Conservation (phyloP, 2,888 invertebrate species). For the Coronaproctus castanopsis region DNA sequence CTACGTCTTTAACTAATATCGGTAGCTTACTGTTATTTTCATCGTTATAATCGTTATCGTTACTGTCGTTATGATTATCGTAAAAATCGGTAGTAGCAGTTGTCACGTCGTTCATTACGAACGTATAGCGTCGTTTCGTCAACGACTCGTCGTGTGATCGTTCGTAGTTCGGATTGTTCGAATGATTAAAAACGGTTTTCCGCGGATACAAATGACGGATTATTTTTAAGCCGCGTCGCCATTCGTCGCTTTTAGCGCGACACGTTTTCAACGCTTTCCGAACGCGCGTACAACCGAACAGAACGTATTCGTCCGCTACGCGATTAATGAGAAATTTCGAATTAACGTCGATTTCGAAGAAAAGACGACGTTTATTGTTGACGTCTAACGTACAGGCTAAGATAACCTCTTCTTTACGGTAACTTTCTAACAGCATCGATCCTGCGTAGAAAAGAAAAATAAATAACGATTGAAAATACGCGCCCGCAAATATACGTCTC, state of each 20-base stretch:
- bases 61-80: constrained; percentile 6
- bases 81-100: not conserved
- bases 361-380: constrained; percentile 11
- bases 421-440: constrained; percentile 26
- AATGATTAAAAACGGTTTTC: constrained; percentile 21
- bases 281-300: constrained; percentile 31
- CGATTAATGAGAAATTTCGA: constrained; percentile 25
- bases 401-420: constrained; percentile 29
- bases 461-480: too few species aligned
- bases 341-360: constrained; percentile 27
- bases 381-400: constrained; percentile 30
- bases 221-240: constrained; percentile 26
- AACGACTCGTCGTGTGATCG: too few species aligned
- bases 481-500: too few species aligned
- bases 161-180: constrained; percentile 23
- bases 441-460: constrained; percentile 20
- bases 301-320: constrained; percentile 24
- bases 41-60: constrained; percentile 12
- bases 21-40: constrained; percentile 27
- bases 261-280: constrained; percentile 31
- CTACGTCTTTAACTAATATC: too few species aligned
- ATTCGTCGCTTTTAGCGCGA: constrained; percentile 26
- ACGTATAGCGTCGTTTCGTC: too few species aligned
- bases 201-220: constrained; percentile 22
- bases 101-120: too few species aligned